Percentiles rank a stretch among this genome's conserved stretches.
Conservation (phyloP, 2,888 invertebrate genomes). For the Meandrusa payeni region DNA sequence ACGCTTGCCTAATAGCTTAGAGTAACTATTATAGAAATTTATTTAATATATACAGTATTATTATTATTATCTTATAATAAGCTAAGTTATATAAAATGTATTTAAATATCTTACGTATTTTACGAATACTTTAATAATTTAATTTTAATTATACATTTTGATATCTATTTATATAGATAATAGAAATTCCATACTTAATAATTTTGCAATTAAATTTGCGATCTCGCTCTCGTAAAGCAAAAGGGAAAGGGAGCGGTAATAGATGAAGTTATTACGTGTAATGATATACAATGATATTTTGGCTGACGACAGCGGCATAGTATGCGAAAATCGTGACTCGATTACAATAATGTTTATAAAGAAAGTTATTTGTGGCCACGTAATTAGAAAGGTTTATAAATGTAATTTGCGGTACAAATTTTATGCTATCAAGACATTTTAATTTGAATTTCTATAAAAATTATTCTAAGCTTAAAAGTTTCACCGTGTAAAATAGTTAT, state of each 20-base stretch:
- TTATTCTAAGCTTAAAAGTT: too few relatives aligned
- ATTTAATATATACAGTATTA: too few relatives aligned
- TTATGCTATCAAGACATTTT: too few relatives aligned
- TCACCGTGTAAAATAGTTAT: too few relatives aligned
- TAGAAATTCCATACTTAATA: background rate
- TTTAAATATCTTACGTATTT: too few relatives aligned
- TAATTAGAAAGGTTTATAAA: slow-evolving; percentile 19
- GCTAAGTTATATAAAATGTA: too few relatives aligned
- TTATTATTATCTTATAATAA: too few relatives aligned
- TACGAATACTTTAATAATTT: too few relatives aligned
- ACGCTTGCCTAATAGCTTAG: too few relatives aligned
- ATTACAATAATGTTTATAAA: slow-evolving; percentile 5
- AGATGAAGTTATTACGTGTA: slow-evolving; percentile 2
- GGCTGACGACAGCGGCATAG: slow-evolving; percentile 2
- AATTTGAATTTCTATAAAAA: too few relatives aligned
- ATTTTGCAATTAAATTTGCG: background rate
- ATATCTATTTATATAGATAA: background rate
- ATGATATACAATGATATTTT: slow-evolving; percentile 11
- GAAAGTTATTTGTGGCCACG: slow-evolving; percentile 16
- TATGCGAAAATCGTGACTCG: slow-evolving; percentile 18
- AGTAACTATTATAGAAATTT: too few relatives aligned
- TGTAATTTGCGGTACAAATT: background rate
- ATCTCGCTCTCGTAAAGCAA: background rate
- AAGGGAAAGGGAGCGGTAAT: slow-evolving; percentile 3
- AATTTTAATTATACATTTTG: too few relatives aligned